These are phyloP conservation scores for Stenotaenia linearis DNA, from an alignment of 2,888 invertebrate species.

Conservation along the genomic window DNA sequence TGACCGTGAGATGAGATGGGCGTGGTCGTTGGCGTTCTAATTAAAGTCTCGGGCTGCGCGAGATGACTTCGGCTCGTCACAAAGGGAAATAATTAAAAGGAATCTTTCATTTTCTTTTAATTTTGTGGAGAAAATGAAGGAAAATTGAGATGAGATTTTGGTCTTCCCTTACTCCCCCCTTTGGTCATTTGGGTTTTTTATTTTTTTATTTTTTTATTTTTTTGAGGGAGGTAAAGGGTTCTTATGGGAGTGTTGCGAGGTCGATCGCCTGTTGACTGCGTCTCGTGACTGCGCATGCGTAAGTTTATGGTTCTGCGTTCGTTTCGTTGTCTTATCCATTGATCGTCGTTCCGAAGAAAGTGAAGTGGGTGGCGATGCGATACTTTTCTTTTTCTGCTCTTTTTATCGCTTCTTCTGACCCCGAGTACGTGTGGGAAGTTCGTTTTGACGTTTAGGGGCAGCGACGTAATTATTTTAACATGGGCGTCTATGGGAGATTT, in stretches of 20 bases:
- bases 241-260: background rate
- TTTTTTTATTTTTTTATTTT: too few relatives aligned
- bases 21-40: background rate
- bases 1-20: background rate
- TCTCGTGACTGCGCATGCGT: background rate
- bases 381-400: background rate
- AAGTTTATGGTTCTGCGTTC: background rate
- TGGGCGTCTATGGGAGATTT: too few relatives aligned
- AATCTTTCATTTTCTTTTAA: background rate
- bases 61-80: background rate
- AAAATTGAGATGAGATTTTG: too few relatives aligned
- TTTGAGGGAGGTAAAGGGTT: background rate
- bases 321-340: background rate
- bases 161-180: too few relatives aligned
- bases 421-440: background rate
- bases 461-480: too few relatives aligned
- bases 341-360: background rate
- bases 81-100: background rate
- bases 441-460: background rate
- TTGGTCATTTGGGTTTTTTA: too few relatives aligned
- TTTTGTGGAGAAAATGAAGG: background rate
- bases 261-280: constrained; percentile 24
- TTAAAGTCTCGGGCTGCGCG: background rate
- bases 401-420: background rate
- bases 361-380: background rate